These are phyloP conservation scores for Spilarctia lutea DNA, from an alignment of 2,888 invertebrate species.

Conservation along the genomic window DNA sequence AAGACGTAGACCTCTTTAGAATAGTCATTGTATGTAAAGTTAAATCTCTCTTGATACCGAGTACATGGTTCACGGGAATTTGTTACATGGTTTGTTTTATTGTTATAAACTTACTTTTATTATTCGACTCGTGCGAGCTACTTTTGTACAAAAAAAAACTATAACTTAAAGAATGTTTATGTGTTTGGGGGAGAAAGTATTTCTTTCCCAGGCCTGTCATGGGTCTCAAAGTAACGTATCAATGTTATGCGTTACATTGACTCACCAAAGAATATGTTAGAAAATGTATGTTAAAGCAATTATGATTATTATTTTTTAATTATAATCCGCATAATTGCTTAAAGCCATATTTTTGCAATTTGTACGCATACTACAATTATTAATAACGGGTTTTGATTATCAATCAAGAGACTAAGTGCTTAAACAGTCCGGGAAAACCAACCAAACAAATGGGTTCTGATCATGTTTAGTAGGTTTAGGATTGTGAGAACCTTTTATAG, in stretches of 20 bases:
- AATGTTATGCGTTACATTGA: neutral
- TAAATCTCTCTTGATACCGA: neutral
- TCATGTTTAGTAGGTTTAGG: neutral
- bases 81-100: neutral
- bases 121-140: neutral
- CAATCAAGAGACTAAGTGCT: too few species aligned
- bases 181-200: neutral
- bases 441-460: neutral
- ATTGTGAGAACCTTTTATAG: neutral
- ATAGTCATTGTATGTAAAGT: neutral
- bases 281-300: neutral
- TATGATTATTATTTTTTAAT: neutral
- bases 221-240: neutral
- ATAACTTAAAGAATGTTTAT: neutral
- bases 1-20: neutral
- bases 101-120: neutral
- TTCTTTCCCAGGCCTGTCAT: neutral
- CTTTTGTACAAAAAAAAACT: neutral
- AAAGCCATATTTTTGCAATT: neutral
- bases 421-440: too few species aligned
- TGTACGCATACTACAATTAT: neutral
- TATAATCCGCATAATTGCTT: neutral
- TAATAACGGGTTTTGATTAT: neutral
- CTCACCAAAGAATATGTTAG: neutral
- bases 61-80: too few species aligned